Percentiles rank a stretch among this genome's conserved stretches.
phyloP scores from a whole-genome alignment of 2,113 vertebrate species.

The Pyrgilauda ruficollis region DNA sequence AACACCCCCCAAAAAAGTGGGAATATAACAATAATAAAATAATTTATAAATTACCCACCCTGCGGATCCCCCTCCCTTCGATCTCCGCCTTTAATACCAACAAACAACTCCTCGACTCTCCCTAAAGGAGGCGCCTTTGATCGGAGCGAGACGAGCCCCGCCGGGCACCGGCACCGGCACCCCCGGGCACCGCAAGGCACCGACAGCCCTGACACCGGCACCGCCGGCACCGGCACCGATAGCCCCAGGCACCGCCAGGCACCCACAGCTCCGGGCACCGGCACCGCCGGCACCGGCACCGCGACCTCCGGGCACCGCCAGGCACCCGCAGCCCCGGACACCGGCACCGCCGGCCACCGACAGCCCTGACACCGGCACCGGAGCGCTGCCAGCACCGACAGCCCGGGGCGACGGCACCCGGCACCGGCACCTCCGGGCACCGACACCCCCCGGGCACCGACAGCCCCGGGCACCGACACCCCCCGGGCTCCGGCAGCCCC shows the following conservation, averaged over 20 bases:
- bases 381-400: background rate
- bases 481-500: background rate
- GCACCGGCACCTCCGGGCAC: background rate
- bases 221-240: too few species aligned
- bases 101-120: slow-evolving; percentile 20
- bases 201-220: too few species aligned
- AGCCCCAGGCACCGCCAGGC: too few species aligned
- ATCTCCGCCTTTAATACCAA: slow-evolving; percentile 21
- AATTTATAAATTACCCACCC: background rate
- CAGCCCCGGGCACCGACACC: background rate
- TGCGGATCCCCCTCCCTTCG: background rate
- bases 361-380: background rate
- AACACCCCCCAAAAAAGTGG: background rate
- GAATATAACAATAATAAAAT: background rate
- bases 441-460: background rate
- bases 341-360: background rate
- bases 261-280: background rate
- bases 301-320: too few species aligned
- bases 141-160: background rate
- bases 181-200: background rate
- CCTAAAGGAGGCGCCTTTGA: slow-evolving; percentile 50
- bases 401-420: background rate
- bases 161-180: background rate
- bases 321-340: background rate
- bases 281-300: background rate